Conservation (phyloP, 2,888 invertebrate species). For the Lymantria monacha region DNA sequence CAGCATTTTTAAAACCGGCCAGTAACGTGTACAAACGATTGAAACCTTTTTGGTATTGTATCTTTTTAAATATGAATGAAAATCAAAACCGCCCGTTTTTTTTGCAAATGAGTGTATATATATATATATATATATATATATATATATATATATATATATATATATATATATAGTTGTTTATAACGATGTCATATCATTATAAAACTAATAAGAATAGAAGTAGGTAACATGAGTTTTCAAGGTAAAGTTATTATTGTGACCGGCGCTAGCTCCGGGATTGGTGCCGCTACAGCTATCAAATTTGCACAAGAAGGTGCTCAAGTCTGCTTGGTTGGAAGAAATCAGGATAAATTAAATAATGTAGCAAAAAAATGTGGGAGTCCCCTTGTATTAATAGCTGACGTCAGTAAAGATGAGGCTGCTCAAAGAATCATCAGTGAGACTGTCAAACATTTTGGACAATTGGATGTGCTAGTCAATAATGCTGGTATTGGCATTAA, state of each 20-base stretch:
- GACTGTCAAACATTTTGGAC: slow-evolving; percentile 13
- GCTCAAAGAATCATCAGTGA: not conserved
- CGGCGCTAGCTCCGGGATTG: slow-evolving; percentile 41
- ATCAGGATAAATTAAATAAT: slow-evolving; percentile 25
- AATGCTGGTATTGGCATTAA: slow-evolving; percentile 16
- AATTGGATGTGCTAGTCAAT: slow-evolving; percentile 23
- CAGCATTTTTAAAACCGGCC: no score
- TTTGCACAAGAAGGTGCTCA: slow-evolving; percentile 27
- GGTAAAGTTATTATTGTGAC: slow-evolving; percentile 40
- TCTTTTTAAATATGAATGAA: no score
- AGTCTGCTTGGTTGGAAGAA: slow-evolving; percentile 34
- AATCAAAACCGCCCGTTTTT: no score
- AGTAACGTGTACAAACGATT: no score
- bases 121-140: no score
- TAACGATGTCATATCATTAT: no score
- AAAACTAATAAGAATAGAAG: not conserved
- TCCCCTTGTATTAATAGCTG: slow-evolving; percentile 11
- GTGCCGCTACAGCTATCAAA: slow-evolving; percentile 29
- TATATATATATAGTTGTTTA: no score
- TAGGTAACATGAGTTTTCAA: slow-evolving; percentile 35
- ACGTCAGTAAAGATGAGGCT: slow-evolving; percentile 16
- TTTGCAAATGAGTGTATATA: no score
- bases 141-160: no score
- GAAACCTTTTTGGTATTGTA: no score
- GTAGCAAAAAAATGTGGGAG: slow-evolving; percentile 13